Evolutionary conservation across 2,797 vertebrate species (phyloP).

Genomic region (Spinus olivaceus): DNA sequence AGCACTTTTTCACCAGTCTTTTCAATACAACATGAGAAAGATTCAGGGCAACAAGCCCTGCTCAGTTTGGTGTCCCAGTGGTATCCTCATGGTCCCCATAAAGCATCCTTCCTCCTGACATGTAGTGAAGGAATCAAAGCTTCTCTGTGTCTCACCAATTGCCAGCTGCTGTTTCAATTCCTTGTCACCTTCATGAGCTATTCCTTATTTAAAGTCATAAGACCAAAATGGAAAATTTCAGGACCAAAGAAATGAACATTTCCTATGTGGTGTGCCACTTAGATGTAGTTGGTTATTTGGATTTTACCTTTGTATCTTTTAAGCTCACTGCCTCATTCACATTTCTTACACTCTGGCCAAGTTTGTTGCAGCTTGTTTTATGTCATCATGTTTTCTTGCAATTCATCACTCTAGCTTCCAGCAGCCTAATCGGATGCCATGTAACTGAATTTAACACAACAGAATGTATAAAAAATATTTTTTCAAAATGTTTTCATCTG

Average conservation of each 20-base stretch:
- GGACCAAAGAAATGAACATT: not conserved
- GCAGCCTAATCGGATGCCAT: constrained; percentile 12
- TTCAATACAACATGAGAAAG: not conserved
- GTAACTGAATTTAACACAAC: constrained; percentile 55
- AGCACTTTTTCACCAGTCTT: not conserved
- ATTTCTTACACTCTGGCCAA: not conserved
- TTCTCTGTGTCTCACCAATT: not conserved
- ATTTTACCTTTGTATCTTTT: constrained; percentile 1
- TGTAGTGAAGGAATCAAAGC: not conserved
- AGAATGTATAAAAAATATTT: constrained; percentile 50
- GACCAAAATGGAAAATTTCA: not conserved
- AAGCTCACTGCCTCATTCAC: not conserved
- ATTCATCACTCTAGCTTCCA: constrained; percentile 13
- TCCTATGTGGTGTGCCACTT: not conserved
- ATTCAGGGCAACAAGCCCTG: not conserved
- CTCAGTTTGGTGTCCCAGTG: not conserved
- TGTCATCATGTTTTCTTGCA: constrained; percentile 42
- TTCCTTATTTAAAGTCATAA: not conserved
- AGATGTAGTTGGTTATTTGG: not conserved
- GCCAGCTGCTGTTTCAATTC: not conserved
- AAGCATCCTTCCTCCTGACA: not conserved
- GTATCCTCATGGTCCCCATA: not conserved
- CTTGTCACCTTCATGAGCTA: not conserved
- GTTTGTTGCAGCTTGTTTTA: constrained; percentile 1
- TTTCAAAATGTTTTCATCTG: constrained; percentile 46